Percentiles rank a stretch among this genome's conserved stretches.
Conservation (phyloP, 2,888 invertebrate species). For the Onchidella celtica region DNA sequence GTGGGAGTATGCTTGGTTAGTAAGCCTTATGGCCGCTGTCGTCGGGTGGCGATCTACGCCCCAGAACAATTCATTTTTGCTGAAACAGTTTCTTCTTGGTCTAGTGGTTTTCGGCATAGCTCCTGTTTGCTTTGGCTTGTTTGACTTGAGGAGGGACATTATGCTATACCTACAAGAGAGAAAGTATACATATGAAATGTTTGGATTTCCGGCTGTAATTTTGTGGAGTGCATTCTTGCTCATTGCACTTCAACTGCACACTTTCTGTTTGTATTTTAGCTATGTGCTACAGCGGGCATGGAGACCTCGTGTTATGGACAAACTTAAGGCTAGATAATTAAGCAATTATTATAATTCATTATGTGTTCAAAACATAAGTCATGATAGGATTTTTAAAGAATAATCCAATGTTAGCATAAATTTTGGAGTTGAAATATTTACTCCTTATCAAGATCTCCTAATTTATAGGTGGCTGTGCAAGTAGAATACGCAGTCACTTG, state of each 20-base stretch:
- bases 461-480: no score
- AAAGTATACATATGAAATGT: constrained; percentile 83
- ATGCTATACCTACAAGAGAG: constrained; percentile 88
- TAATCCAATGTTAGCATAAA: no score
- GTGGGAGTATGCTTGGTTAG: constrained; percentile 97
- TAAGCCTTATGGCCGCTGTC: constrained; percentile 90
- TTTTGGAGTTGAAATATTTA: no score
- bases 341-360: no score
- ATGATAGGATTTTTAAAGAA: no score
- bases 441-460: no score
- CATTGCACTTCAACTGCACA: constrained; percentile 89
- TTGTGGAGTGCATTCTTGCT: constrained; percentile 95
- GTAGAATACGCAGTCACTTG: no score
- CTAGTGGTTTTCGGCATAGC: constrained; percentile 88
- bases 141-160: constrained; percentile 92
- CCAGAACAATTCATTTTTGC: constrained; percentile 86
- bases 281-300: constrained; percentile 75
- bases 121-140: constrained; percentile 89
- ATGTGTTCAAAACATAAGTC: no score
- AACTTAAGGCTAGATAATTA: constrained; percentile 45
- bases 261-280: constrained; percentile 76
- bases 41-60: constrained; percentile 92
- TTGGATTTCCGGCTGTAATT: constrained; percentile 90
- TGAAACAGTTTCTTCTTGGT: constrained; percentile 84
- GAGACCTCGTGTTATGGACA: constrained; percentile 66